Conservation (phyloP, 2,797 vertebrate species). For the Ispidina picta region DNA sequence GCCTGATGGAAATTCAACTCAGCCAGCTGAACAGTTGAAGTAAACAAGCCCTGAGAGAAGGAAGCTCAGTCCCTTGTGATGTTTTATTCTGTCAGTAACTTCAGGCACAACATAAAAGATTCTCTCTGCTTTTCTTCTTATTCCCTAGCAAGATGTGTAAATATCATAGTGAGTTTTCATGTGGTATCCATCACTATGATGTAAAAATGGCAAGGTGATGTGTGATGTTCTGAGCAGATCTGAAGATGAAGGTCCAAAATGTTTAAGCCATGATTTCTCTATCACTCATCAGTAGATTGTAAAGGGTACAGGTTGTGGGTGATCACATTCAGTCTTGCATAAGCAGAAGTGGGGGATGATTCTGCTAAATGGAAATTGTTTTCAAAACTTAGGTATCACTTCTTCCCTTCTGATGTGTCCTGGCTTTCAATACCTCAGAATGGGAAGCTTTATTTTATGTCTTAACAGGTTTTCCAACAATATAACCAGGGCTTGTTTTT, state of each 20-base stretch:
- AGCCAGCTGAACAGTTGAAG: background rate
- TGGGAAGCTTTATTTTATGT: background rate
- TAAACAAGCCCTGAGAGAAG: background rate
- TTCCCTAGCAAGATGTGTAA: background rate
- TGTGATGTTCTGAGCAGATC: background rate
- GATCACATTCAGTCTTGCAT: background rate
- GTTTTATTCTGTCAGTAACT: background rate
- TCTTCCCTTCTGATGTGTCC: background rate
- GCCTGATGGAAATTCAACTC: background rate
- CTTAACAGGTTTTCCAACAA: background rate
- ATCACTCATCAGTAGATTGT: background rate
- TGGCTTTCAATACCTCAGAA: background rate
- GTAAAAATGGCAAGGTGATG: background rate
- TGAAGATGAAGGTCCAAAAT: background rate
- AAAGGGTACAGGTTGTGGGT: background rate
- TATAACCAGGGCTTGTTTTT: background rate
- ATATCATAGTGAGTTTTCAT: accelerated
- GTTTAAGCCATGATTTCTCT: background rate
- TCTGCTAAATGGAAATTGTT: background rate
- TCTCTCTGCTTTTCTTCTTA: background rate
- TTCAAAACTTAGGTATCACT: background rate
- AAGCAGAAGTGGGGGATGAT: background rate
- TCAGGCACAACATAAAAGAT: background rate
- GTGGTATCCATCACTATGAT: background rate
- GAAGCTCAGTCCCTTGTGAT: background rate